Conservation (phyloP, 2,113 vertebrate genomes). For the Lipotes vexillifer region DNA sequence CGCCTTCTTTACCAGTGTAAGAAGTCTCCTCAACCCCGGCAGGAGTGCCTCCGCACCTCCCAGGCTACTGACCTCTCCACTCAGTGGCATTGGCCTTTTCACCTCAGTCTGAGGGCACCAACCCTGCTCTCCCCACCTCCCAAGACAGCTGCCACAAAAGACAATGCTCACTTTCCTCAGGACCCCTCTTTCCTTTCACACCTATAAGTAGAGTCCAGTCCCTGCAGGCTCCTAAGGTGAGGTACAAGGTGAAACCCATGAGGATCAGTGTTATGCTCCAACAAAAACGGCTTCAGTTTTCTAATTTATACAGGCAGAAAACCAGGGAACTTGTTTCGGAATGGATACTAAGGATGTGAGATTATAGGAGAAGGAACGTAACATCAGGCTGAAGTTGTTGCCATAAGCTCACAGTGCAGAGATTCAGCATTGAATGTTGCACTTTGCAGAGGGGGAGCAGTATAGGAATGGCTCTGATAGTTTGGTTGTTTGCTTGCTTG, state of each 20-base stretch:
- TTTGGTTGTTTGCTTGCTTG: not conserved
- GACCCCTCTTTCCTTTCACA: not conserved
- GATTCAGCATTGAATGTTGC: not conserved
- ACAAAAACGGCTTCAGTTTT: not conserved
- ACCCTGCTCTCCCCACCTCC: not conserved
- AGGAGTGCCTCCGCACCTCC: not conserved
- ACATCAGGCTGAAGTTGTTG: not conserved
- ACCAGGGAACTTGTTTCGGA: not conserved
- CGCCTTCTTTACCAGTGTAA: not conserved
- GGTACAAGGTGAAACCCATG: not conserved
- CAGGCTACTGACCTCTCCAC: not conserved
- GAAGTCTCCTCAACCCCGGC: not conserved
- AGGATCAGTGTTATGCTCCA: not conserved
- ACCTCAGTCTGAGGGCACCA: not conserved
- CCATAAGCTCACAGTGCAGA: not conserved
- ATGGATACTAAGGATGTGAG: not conserved
- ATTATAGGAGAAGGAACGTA: not conserved
- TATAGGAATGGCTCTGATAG: not conserved
- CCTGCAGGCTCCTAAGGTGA: not conserved
- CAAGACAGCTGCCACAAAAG: not conserved
- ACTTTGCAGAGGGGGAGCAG: no score
- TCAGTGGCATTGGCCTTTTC: not conserved
- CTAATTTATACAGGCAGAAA: not conserved
- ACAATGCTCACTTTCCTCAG: not conserved
- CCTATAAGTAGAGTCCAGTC: not conserved